Percentiles rank a stretch among this genome's conserved stretches.
These are phyloP conservation scores for Ariopsis seemanni DNA, from an alignment of 2,113 vertebrate species.

Conservation along the genomic window DNA sequence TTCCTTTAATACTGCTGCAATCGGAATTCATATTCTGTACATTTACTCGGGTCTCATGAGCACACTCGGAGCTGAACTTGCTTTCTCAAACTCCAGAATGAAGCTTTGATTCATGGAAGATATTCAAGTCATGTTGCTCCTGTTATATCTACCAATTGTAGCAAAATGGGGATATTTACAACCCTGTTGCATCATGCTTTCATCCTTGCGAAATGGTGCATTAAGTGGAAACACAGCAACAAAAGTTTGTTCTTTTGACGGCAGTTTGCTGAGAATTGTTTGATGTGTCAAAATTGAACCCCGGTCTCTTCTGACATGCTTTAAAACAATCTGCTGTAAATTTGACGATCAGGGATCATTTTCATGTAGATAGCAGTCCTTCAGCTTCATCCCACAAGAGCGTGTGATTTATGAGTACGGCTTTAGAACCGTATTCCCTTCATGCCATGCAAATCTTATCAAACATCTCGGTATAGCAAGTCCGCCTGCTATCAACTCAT, in stretches of 20 bases:
- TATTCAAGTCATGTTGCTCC: not conserved
- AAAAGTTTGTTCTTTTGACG: not conserved
- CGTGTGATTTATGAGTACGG: slow-evolving; percentile 34
- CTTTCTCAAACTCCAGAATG: not conserved
- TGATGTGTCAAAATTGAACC: not conserved
- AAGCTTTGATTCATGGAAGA: not conserved
- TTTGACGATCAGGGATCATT: slow-evolving; percentile 11
- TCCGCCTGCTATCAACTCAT: slow-evolving; percentile 27
- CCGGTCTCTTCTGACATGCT: slow-evolving; percentile 9
- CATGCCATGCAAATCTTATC: slow-evolving; percentile 42
- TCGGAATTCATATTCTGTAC: not conserved
- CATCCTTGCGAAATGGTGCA: not conserved
- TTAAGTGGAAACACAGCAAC: not conserved
- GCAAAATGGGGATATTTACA: not conserved
- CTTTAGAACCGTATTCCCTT: slow-evolving; percentile 7
- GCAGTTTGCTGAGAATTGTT: not conserved
- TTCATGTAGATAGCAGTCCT: slow-evolving; percentile 16
- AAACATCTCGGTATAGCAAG: slow-evolving; percentile 12
- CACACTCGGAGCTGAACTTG: not conserved
- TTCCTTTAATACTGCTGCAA: not conserved
- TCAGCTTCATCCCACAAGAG: not conserved
- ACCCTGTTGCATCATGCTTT: not conserved
- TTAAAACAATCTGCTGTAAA: slow-evolving; percentile 16
- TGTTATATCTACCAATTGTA: not conserved
- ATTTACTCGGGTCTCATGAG: not conserved